phyloP scores from a whole-genome alignment of 2,113 vertebrate species.

The Pachyramphus minor region DNA sequence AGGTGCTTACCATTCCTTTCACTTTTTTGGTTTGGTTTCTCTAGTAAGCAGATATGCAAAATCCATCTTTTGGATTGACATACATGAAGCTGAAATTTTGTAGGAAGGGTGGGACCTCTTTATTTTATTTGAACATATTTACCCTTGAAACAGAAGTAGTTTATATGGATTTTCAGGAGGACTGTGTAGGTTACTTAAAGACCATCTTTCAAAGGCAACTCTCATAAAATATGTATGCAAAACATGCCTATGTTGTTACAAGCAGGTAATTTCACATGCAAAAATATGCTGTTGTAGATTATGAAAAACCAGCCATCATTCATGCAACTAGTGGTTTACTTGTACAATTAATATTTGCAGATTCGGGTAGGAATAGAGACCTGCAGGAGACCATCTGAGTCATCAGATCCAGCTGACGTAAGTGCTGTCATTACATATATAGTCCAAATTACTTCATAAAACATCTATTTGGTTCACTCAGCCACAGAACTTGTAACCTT shows the following conservation, averaged over 20 bases:
- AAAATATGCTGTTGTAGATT: slow-evolving; percentile 28
- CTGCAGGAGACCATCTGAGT: neutral
- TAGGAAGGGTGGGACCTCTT: neutral
- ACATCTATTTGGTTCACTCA: neutral
- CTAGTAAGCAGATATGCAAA: neutral
- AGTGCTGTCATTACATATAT: neutral
- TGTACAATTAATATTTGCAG: neutral
- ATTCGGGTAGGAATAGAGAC: neutral
- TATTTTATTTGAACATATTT: slow-evolving; percentile 20
- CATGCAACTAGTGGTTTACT: neutral
- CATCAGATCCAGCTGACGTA: neutral
- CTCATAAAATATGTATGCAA: slow-evolving; percentile 29
- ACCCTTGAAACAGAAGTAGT: neutral
- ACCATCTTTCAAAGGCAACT: slow-evolving; percentile 20
- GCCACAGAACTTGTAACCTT: neutral
- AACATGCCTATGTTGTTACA: slow-evolving; percentile 33
- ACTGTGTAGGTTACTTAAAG: slow-evolving; percentile 17
- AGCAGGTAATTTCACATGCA: slow-evolving; percentile 47
- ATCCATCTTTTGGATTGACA: neutral
- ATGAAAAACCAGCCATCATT: slow-evolving; percentile 36
- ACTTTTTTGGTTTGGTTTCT: neutral
- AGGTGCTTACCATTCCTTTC: neutral
- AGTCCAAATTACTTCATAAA: neutral
- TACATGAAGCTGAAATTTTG: neutral
- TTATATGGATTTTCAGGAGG: slow-evolving; percentile 23